Evolutionary conservation across 2,797 vertebrate genomes (phyloP).

Genomic region (Liasis olivaceus): DNA sequence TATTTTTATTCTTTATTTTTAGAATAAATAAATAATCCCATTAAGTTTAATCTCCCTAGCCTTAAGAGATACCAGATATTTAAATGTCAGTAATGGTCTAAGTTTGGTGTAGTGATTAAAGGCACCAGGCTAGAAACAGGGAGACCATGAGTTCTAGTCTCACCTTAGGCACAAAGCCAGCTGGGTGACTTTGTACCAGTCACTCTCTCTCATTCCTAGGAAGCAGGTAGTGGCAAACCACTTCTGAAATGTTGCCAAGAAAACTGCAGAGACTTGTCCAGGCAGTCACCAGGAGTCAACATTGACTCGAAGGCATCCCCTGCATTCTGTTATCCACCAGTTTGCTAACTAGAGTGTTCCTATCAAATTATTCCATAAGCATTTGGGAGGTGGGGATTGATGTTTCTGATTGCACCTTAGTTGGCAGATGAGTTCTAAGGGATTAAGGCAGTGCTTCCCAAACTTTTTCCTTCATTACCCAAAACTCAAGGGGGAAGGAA

Average conservation of each 20-base stretch:
- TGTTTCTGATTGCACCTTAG: constrained; percentile 27
- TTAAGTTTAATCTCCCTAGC: too few species aligned
- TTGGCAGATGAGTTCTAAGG: constrained; percentile 36
- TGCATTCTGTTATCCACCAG: background rate
- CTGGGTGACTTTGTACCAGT: background rate
- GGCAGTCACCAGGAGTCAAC: background rate
- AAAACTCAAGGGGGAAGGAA: too few species aligned
- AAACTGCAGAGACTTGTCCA: background rate
- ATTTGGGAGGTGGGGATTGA: constrained; percentile 20
- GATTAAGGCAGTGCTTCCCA: background rate
- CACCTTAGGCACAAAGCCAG: background rate
- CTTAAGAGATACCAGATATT: too few species aligned
- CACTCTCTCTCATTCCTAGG: background rate
- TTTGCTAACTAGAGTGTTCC: constrained; percentile 38
- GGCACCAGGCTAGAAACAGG: background rate
- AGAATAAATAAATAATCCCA: too few species aligned
- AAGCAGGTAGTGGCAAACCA: background rate
- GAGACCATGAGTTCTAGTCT: background rate
- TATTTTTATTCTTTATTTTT: too few species aligned
- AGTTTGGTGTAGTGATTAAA: background rate
- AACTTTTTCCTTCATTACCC: too few species aligned
- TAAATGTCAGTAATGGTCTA: too few species aligned
- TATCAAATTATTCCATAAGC: constrained; percentile 36
- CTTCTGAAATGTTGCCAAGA: background rate
- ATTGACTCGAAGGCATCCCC: background rate